Percentiles rank a stretch among this genome's conserved stretches.
phyloP scores from a whole-genome alignment of 2,113 vertebrate species.

The Cnemophilus loriae region DNA sequence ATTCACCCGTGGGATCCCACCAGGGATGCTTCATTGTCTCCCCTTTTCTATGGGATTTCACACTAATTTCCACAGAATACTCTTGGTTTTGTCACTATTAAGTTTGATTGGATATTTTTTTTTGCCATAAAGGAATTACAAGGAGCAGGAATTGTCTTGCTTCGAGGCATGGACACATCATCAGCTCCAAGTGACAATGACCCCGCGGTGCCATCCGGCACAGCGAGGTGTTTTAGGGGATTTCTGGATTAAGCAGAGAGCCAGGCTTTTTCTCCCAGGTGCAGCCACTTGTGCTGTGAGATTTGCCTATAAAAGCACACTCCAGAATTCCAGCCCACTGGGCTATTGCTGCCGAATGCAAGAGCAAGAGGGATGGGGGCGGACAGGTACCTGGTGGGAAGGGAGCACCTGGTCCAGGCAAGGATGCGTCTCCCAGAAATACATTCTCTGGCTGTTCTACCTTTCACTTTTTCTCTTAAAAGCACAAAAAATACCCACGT shows the following conservation, averaged over 20 bases:
- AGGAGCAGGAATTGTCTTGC: neutral
- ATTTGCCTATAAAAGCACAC: neutral
- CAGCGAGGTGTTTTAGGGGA: neutral
- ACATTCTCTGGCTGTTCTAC: neutral
- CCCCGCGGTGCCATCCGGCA: rapidly evolving
- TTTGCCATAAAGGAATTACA: neutral
- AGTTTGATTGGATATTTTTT: neutral
- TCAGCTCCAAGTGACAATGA: neutral
- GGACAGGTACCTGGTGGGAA: neutral
- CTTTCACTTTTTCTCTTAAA: neutral
- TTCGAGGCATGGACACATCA: neutral
- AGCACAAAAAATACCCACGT: neutral
- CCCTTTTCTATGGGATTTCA: neutral
- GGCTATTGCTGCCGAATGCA: neutral
- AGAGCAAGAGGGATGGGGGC: neutral
- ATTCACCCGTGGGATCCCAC: neutral
- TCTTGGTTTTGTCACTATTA: neutral
- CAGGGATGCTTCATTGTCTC: neutral
- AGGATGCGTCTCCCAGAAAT: neutral
- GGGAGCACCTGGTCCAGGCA: neutral
- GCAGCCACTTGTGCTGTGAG: neutral
- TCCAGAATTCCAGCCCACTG: neutral
- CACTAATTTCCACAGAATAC: neutral
- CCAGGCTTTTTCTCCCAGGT: neutral
- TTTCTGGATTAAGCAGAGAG: neutral